A percentile compares a stretch with the other conserved stretches of the same genome.
These are phyloP conservation scores for Holocentrus rufus DNA, from an alignment of 2,797 vertebrate genomes.

Conservation along the genomic window DNA sequence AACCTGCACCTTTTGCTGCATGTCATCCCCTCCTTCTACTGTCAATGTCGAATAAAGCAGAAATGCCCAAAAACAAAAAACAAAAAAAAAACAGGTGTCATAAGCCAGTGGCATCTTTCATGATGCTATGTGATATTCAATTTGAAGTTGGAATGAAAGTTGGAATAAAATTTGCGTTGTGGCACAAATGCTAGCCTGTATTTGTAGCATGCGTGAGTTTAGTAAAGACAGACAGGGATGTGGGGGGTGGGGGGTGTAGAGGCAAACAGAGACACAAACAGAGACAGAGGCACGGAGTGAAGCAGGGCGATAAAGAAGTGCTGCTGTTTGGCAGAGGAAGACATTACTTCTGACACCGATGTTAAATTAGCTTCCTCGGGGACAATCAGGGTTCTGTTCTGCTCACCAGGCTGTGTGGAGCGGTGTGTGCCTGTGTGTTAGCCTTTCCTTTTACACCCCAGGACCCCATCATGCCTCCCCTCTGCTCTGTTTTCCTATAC, in stretches of 20 bases:
- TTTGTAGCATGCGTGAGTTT: conserved; percentile 4
- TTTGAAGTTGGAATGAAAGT: no score
- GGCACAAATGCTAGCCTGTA: no score
- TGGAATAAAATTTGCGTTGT: no score
- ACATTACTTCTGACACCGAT: conserved; percentile 77
- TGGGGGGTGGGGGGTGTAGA: conserved; percentile 16
- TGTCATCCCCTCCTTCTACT: no score
- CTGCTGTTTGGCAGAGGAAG: conserved; percentile 72
- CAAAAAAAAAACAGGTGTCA: no score
- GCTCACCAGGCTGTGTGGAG: conserved; percentile 52
- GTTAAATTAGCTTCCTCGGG: conserved; percentile 77
- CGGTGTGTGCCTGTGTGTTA: conserved; percentile 57
- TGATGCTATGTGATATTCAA: no score
- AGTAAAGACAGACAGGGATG: conserved; percentile 9
- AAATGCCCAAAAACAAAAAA: no score
- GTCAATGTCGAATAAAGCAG: no score
- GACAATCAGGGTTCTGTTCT: conserved; percentile 78
- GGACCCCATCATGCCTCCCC: conserved; percentile 51
- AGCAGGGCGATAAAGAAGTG: conserved; percentile 61
- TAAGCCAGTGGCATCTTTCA: no score
- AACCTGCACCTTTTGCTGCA: no score
- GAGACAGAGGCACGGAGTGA: conserved; percentile 42
- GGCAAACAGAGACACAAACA: conserved; percentile 21
- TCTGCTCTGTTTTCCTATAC: conserved; percentile 30
- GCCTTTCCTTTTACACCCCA: conserved; percentile 47